Percentiles rank a stretch among this genome's conserved stretches.
phyloP scores from a whole-genome alignment of 1,140 invertebrate species.

The Paraescarpia echinospica region DNA sequence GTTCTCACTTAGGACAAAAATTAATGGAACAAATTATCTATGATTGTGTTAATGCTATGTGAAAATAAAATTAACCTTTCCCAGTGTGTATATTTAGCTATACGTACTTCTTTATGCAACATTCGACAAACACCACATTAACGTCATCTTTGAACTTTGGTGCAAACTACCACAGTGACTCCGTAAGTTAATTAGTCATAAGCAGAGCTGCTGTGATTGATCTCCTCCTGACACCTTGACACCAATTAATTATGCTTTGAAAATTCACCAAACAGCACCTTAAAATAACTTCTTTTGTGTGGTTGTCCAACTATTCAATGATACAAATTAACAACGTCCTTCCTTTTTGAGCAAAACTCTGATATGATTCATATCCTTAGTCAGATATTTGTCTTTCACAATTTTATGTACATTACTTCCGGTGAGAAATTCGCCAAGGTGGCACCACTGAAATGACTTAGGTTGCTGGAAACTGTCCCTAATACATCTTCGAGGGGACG shows the following conservation, averaged over 20 bases:
- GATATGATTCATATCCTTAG: neutral
- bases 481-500: neutral
- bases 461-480: neutral
- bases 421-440: neutral
- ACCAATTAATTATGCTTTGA: neutral
- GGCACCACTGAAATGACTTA: neutral
- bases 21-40: too few species aligned
- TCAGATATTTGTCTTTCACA: neutral
- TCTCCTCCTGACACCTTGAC: neutral
- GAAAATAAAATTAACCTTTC: too few species aligned
- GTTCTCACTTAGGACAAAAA: too few species aligned
- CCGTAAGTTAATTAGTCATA: too few species aligned
- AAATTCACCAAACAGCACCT: neutral
- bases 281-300: neutral
- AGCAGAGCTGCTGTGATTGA: neutral
- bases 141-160: too few species aligned
- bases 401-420: neutral
- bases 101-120: too few species aligned
- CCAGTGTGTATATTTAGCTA: too few species aligned
- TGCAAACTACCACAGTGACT: too few species aligned
- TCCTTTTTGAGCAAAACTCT: neutral
- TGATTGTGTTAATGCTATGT: too few species aligned
- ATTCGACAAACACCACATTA: too few species aligned
- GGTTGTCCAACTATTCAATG: neutral
- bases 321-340: neutral